phyloP scores from a whole-genome alignment of 2,113 vertebrate genomes.

The Eulacestoma nigropectus region DNA sequence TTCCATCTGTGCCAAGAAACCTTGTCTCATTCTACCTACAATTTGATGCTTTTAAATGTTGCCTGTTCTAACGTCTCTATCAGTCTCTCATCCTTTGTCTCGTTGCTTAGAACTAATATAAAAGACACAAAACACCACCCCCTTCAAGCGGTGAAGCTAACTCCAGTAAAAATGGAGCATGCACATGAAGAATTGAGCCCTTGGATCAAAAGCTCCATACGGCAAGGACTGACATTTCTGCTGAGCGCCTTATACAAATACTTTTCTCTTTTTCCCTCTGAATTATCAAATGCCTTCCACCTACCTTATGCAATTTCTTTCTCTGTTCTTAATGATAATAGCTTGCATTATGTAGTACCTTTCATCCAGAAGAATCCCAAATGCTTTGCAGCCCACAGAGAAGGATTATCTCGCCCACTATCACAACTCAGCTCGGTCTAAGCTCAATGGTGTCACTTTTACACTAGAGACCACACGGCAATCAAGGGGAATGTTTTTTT shows the following conservation, averaged over 20 bases:
- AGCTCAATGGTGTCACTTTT: slow-evolving; percentile 38
- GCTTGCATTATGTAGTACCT: slow-evolving; percentile 48
- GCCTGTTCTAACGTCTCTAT: background rate
- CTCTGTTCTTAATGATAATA: slow-evolving; percentile 56
- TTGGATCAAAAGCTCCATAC: background rate
- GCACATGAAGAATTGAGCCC: background rate
- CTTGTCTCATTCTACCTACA: accelerated
- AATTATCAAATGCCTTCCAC: slow-evolving; percentile 48
- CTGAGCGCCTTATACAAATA: background rate
- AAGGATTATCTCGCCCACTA: slow-evolving; percentile 61
- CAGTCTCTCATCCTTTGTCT: background rate
- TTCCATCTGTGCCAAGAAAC: background rate
- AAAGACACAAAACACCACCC: background rate
- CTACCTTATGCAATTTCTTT: slow-evolving; percentile 55
- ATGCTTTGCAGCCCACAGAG: slow-evolving; percentile 53
- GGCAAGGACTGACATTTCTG: background rate
- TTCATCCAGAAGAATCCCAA: slow-evolving; percentile 62
- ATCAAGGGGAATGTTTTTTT: background rate
- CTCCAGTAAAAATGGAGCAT: background rate
- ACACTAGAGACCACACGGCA: background rate
- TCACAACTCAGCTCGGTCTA: slow-evolving; percentile 9
- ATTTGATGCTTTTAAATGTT: background rate
- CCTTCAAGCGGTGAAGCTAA: background rate
- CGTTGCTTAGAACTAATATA: background rate
- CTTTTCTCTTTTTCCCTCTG: background rate